Evolutionary conservation across 2,888 invertebrate species (phyloP).

Genomic region (Tortrix viridana): DNA sequence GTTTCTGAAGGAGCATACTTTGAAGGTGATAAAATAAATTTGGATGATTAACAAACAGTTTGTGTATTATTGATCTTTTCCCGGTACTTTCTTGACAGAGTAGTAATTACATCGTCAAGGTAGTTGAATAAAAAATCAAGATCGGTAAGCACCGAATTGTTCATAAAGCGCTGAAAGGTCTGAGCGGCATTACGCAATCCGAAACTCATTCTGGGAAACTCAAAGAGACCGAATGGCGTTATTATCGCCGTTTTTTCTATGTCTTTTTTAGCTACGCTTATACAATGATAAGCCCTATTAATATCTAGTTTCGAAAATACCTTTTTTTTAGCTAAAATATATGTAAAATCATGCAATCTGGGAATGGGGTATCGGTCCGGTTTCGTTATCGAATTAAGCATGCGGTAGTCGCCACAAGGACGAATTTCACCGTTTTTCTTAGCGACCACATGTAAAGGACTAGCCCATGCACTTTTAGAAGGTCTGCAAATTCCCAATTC

Average conservation of each 20-base stretch:
- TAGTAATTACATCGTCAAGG: conserved; percentile 14
- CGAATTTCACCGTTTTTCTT: no score
- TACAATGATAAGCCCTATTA: conserved; percentile 38
- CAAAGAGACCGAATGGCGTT: conserved; percentile 1
- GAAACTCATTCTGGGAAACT: neutral
- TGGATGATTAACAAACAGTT: no score
- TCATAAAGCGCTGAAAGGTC: conserved; percentile 28
- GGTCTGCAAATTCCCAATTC: no score
- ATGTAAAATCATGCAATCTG: conserved; percentile 30
- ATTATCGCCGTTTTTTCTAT: conserved; percentile 39
- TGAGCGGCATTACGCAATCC: conserved; percentile 18
- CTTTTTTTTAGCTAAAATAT: conserved; percentile 28
- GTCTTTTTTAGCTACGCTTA: conserved; percentile 22
- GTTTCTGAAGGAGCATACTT: no score
- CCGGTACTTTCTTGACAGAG: no score
- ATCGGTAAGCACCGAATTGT: neutral
- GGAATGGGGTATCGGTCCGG: conserved; percentile 35
- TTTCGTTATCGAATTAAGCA: no score
- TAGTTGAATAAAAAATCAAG: conserved; percentile 7
- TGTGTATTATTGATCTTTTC: no score
- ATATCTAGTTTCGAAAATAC: conserved; percentile 39
- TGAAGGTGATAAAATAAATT: no score
- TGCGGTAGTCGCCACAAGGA: no score
- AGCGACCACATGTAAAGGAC: no score
- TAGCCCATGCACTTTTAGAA: no score